Percentiles rank a stretch among this genome's conserved stretches.
These are phyloP conservation scores for Nebria brevicollis DNA, from an alignment of 2,888 invertebrate genomes.

Conservation along the genomic window DNA sequence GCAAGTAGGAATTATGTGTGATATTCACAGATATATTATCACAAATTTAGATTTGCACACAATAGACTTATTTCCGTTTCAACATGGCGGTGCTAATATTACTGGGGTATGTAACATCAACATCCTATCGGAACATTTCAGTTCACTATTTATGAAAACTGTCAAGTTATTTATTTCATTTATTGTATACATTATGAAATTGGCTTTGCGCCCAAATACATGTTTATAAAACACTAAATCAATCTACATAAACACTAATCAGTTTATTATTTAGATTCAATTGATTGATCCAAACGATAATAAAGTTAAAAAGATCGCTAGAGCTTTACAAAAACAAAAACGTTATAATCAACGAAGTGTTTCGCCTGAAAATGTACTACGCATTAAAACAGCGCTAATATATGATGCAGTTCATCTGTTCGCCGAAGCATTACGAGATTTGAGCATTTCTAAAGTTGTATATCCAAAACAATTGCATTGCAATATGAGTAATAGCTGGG, in stretches of 20 bases:
- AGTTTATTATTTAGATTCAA: constrained; percentile 59
- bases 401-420: constrained; percentile 87
- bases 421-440: constrained; percentile 78
- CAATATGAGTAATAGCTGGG: constrained; percentile 72
- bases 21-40: constrained; percentile 80
- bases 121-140: background rate
- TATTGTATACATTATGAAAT: constrained; percentile 6
- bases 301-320: constrained; percentile 57
- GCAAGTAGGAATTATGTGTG: constrained; percentile 87
- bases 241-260: background rate
- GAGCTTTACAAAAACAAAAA: constrained; percentile 46
- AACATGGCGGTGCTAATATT: constrained; percentile 84
- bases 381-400: constrained; percentile 81
- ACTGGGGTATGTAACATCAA: constrained; percentile 66
- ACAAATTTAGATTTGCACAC: constrained; percentile 86
- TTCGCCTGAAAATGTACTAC: constrained; percentile 48
- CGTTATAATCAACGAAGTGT: background rate
- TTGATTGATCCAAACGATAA: constrained; percentile 70
- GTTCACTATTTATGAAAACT: constrained; percentile 22
- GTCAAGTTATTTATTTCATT: constrained; percentile 7
- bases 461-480: constrained; percentile 69
- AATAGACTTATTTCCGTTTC: constrained; percentile 79
- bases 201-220: background rate
- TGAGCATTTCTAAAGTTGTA: constrained; percentile 62
- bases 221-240: background rate